Evolutionary conservation across 2,888 invertebrate species (phyloP).

Genomic region (Pemphredon lugubris): DNA sequence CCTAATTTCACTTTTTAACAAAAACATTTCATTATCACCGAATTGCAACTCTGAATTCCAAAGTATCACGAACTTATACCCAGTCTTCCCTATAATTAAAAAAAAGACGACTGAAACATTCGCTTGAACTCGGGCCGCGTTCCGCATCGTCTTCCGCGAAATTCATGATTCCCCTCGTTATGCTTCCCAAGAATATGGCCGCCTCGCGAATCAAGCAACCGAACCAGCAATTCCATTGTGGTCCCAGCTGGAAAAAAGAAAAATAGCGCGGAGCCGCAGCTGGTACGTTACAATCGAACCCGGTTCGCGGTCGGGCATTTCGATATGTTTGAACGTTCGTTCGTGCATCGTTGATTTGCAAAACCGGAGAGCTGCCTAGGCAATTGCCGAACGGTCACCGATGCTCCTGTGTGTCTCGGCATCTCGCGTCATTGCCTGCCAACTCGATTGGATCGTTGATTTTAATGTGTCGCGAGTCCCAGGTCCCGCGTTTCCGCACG

Average conservation of each 20-base stretch:
- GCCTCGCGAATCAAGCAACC: neutral
- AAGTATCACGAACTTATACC: no score
- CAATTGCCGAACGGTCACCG: conserved; percentile 54
- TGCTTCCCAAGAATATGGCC: no score
- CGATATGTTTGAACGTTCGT: conserved; percentile 50
- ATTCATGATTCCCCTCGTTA: no score
- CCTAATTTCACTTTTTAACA: no score
- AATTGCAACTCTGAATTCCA: no score
- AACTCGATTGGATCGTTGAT: conserved; percentile 72
- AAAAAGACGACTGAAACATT: no score
- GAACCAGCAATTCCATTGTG: neutral
- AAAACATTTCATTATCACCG: no score
- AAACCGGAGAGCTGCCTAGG: conserved; percentile 33
- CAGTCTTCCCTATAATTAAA: no score
- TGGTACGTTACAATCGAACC: conserved; percentile 18
- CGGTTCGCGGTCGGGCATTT: conserved; percentile 36
- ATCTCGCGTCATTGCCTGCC: conserved; percentile 70
- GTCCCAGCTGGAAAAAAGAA: neutral
- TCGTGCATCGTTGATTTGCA: conserved; percentile 53
- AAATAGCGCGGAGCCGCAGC: neutral
- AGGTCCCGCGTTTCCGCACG: conserved; percentile 51
- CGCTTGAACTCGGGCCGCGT: no score
- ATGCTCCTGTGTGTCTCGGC: conserved; percentile 46
- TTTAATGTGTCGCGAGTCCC: conserved; percentile 68
- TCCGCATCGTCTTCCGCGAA: no score